These are phyloP conservation scores for Lamprologus ornatipinnis DNA, from an alignment of 2,113 vertebrate species.

Conservation along the genomic window DNA sequence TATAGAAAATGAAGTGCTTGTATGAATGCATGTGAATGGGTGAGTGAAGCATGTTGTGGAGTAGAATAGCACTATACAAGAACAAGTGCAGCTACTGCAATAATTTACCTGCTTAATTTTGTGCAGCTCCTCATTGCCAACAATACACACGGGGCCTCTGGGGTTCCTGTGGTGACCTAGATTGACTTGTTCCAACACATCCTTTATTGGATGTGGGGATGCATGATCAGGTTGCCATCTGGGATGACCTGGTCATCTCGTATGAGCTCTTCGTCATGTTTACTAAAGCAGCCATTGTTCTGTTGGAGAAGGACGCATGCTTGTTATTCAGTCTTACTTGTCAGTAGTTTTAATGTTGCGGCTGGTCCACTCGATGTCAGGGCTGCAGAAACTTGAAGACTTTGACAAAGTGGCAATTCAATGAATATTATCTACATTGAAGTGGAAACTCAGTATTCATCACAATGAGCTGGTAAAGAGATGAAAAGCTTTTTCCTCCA, in stretches of 20 bases:
- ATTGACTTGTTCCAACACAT: neutral
- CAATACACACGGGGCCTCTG: neutral
- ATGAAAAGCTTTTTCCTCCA: neutral
- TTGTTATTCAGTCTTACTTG: neutral
- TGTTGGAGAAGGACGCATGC: neutral
- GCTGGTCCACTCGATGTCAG: neutral
- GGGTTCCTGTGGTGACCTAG: neutral
- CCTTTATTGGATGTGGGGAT: neutral
- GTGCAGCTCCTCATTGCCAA: neutral
- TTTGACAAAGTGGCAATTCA: neutral
- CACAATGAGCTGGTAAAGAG: neutral
- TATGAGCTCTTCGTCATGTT: neutral
- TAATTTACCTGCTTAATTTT: neutral
- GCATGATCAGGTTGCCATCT: neutral
- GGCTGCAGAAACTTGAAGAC: neutral
- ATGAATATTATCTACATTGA: neutral
- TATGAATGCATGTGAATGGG: neutral
- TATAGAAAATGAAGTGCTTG: neutral
- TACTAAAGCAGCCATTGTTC: neutral
- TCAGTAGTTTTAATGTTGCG: neutral
- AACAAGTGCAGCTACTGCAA: neutral
- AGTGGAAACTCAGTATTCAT: neutral
- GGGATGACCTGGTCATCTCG: neutral
- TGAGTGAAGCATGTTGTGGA: neutral
- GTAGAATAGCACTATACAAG: neutral